Evolutionary conservation across 2,113 vertebrate genomes (phyloP).

Genomic region (Tiliqua scincoides): DNA sequence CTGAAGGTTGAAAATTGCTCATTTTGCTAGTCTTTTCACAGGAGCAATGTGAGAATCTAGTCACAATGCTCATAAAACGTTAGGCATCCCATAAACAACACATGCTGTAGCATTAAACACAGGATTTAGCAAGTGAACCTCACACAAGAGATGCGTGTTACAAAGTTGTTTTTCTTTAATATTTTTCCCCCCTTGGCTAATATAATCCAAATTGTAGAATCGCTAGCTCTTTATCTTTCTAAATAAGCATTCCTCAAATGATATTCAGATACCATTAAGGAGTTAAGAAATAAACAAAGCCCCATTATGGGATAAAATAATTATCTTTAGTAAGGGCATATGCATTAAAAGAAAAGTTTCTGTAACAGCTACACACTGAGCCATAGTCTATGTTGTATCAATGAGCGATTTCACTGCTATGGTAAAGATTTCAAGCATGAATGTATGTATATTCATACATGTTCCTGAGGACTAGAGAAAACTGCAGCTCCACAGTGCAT

Average conservation of each 20-base stretch:
- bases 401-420: background rate
- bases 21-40: background rate
- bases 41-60: background rate
- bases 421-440: background rate
- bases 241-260: background rate
- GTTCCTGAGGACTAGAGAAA: background rate
- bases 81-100: rapidly evolving
- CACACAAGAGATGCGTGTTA: rapidly evolving
- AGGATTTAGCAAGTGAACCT: rapidly evolving
- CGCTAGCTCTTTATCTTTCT: rapidly evolving
- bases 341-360: background rate
- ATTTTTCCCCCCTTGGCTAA: background rate
- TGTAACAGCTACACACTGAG: background rate
- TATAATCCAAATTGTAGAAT: rapidly evolving
- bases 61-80: rapidly evolving
- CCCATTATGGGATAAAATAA: background rate
- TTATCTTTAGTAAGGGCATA: background rate
- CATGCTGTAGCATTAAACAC: background rate
- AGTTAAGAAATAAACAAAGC: background rate
- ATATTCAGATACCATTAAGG: rapidly evolving
- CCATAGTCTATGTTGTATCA: background rate
- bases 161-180: background rate
- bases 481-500: too few relatives aligned
- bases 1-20: background rate
- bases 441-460: background rate